These are phyloP conservation scores for Sabatieria punctata DNA, from an alignment of 2,888 invertebrate genomes.

Conservation along the genomic window DNA sequence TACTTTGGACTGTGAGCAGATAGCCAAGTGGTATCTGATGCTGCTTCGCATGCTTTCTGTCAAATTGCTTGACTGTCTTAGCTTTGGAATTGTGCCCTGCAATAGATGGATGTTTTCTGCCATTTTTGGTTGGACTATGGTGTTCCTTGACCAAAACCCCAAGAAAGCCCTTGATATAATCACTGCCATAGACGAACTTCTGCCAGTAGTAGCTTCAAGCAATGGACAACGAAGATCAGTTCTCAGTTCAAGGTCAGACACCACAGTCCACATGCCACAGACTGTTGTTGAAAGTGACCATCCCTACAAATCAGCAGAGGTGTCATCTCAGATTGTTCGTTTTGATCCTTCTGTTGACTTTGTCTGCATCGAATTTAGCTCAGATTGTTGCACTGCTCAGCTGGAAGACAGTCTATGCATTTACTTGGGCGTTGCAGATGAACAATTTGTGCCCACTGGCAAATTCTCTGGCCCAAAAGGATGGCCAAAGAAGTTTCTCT, in stretches of 20 bases:
- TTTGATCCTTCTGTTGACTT: slow-evolving; percentile 76
- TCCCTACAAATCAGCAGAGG: slow-evolving; percentile 61
- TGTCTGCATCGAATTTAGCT: slow-evolving; percentile 81
- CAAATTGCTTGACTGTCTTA: slow-evolving; percentile 11
- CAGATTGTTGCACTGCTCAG: slow-evolving; percentile 75
- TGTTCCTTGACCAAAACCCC: slow-evolving; percentile 18
- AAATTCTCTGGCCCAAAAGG: slow-evolving; percentile 43
- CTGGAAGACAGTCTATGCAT: slow-evolving; percentile 60
- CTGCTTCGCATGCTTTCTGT: slow-evolving; percentile 18
- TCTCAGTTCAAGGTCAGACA: not conserved
- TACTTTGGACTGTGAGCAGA: not conserved
- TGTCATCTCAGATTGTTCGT: slow-evolving; percentile 41
- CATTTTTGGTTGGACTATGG: slow-evolving; percentile 19
- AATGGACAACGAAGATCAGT: not conserved
- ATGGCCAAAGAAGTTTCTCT: slow-evolving; percentile 56
- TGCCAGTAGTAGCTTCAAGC: slow-evolving; percentile 1
- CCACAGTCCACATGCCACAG: not conserved
- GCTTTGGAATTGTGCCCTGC: not conserved
- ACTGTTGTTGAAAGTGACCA: slow-evolving; percentile 60
- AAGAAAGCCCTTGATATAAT: slow-evolving; percentile 3
- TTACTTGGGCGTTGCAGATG: slow-evolving; percentile 27
- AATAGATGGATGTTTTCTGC: slow-evolving; percentile 11
- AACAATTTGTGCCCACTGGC: slow-evolving; percentile 20
- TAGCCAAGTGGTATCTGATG: slow-evolving; percentile 7
- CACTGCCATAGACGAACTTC: slow-evolving; percentile 8